A percentile compares a stretch with the other conserved stretches of the same genome.
phyloP scores from a whole-genome alignment of 64 coral and sea anemone genomes.

The Montipora sp. region DNA sequence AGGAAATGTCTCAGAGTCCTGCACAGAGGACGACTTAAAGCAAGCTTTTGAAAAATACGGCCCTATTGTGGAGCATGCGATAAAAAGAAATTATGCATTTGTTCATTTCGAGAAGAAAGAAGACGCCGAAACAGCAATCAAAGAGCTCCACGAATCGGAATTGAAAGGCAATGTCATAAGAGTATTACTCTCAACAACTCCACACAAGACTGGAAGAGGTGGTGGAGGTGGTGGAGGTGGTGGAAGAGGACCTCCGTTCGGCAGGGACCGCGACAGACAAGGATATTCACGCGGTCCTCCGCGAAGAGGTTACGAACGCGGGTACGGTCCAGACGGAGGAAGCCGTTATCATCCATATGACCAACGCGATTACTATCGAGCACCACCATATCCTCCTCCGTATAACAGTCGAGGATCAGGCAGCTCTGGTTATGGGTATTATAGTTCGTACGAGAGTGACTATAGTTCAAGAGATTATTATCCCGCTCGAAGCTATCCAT shows the following conservation, averaged over 20 bases:
- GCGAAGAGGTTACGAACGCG: not conserved
- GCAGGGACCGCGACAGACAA: constrained; percentile 18
- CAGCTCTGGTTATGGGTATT: constrained; percentile 13
- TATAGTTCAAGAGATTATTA: not conserved
- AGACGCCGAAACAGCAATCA: constrained; percentile 83
- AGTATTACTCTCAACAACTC: constrained; percentile 79
- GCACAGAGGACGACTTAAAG: constrained; percentile 74
- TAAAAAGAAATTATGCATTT: constrained; percentile 74
- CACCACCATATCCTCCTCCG: not conserved
- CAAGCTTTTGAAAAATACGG: constrained; percentile 83
- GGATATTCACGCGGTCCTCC: constrained; percentile 4
- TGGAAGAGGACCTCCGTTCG: constrained; percentile 8
- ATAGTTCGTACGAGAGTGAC: constrained; percentile 35
- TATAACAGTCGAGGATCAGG: constrained; percentile 16
- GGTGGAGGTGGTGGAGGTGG: constrained; percentile 11
- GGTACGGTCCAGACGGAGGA: not conserved
- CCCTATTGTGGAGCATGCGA: constrained; percentile 65
- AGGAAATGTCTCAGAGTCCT: constrained; percentile 59
- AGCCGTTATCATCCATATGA: constrained; percentile 47
- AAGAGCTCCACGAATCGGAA: constrained; percentile 74
- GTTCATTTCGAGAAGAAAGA: constrained; percentile 83
- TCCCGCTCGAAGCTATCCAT: not conserved
- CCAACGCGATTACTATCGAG: not conserved
- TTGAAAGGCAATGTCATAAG: constrained; percentile 77
- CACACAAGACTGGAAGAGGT: constrained; percentile 74